A percentile compares a stretch with the other conserved stretches of the same genome.
phyloP scores from a whole-genome alignment of 2,888 invertebrate species.

The Xiphydria camelus region DNA sequence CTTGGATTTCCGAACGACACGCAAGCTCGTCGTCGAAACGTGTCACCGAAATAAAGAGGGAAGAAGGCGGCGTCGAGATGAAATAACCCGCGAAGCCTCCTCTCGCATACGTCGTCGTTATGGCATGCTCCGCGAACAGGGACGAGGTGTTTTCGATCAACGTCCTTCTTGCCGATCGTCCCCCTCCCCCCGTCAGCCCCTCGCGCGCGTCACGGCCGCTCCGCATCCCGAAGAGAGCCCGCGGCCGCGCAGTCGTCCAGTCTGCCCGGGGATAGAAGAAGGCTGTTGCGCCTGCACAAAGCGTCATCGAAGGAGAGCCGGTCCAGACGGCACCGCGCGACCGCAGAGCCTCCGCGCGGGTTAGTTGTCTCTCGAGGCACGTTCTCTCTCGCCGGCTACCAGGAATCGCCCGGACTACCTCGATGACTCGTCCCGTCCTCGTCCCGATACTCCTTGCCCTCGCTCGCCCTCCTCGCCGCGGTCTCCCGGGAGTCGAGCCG shows the following conservation, averaged over 20 bases:
- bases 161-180: neutral
- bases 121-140: no score
- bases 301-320: slow-evolving; percentile 39
- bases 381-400: slow-evolving; percentile 46
- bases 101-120: no score
- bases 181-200: neutral
- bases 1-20: no score
- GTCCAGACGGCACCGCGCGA: slow-evolving; percentile 43
- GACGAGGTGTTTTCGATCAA: no score
- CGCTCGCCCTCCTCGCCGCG: slow-evolving; percentile 19
- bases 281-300: slow-evolving; percentile 26
- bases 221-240: neutral
- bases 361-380: slow-evolving; percentile 55
- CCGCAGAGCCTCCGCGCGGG: no score
- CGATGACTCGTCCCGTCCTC: slow-evolving; percentile 45
- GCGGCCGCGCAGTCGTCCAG: slow-evolving; percentile 21
- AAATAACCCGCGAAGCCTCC: no score
- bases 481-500: slow-evolving; percentile 41
- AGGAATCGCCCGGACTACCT: slow-evolving; percentile 47
- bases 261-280: slow-evolving; percentile 13
- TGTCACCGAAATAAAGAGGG: no score
- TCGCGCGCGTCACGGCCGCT: neutral
- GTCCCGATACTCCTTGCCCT: slow-evolving; percentile 37
- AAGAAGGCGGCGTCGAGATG: no score
- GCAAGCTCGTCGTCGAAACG: no score